phyloP scores from a whole-genome alignment of 1,140 invertebrate species.

The Drosophila pachea region DNA sequence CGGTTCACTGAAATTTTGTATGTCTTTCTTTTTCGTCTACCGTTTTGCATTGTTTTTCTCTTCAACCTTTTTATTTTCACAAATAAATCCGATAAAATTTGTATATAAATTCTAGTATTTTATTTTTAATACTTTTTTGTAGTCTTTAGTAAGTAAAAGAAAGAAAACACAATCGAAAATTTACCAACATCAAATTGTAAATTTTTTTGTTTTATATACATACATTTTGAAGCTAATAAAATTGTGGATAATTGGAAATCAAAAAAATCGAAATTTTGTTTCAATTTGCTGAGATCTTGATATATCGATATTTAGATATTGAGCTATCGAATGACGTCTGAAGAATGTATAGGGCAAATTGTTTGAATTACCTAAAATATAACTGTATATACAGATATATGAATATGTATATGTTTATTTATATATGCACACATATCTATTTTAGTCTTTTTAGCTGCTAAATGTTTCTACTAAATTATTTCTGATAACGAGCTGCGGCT shows the following conservation, averaged over 20 bases:
- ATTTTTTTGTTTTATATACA: constrained; percentile 52
- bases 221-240: constrained; percentile 72
- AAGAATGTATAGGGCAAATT: background rate
- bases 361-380: too few species aligned
- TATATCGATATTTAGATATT: too few species aligned
- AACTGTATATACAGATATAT: too few species aligned
- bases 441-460: constrained; percentile 5
- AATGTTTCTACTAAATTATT: background rate
- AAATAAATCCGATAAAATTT: constrained; percentile 73
- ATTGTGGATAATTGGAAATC: constrained; percentile 74
- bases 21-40: constrained; percentile 39
- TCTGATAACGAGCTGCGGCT: background rate
- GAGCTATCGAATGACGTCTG: too few species aligned
- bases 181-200: constrained; percentile 60
- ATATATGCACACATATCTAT: background rate
- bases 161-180: constrained; percentile 40
- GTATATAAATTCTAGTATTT: constrained; percentile 74
- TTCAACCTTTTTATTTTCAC: constrained; percentile 28
- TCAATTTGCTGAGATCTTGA: too few species aligned
- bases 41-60: constrained; percentile 43
- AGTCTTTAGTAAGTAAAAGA: constrained; percentile 70
- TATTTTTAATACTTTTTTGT: constrained; percentile 64
- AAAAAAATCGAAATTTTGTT: constrained; percentile 11
- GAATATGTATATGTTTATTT: too few species aligned
- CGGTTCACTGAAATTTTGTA: constrained; percentile 28